Evolutionary conservation across 2,797 vertebrate species (phyloP), one percentile per base, ranked within the genome.

Genomic region (Orientallactaga sibirica): DNA sequence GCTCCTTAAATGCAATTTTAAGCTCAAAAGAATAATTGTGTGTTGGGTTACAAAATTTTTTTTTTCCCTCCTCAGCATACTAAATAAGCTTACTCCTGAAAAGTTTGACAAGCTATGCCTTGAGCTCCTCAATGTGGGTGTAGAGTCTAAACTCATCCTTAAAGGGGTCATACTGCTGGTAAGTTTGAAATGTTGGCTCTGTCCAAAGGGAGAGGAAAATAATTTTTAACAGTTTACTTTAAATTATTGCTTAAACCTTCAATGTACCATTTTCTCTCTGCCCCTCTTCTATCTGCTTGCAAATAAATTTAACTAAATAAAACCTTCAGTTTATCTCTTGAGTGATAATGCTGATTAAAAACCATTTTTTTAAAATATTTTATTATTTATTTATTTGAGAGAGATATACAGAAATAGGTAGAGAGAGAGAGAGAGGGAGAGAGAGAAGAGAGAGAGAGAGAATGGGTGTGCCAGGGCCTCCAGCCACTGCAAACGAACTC

Each of bases 21-120:
- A 68, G 33, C 19, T 88, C 4, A 16, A 24, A n/a, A 88, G 8
- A 67, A 9, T 55, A 73, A 24, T 48, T 80, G 4, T 70, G 4
- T 92, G 5, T 81, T 92, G 15, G 62, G 20, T 90, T 61, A 95
- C 27, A 87, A 4, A n/a, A 19, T 77, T 66, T 93, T 29, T 93
- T 96, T 96, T 14, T 75, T 27, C 33, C 55, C 3, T 67, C 1
- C 95, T 94, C 22, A 99, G 99, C 99, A 99, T 99, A 99, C 98
- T 99, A 99, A 99, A 99, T 99, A 99, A 99, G 99, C 99, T 99
- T 99, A 99, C 99, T 99, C 99, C 99, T 99, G 99, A 99, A 95
- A 99, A 99, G 99, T 99, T 99, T 98, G 99, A 99, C 99, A 99
- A 99, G 99, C 99, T 99, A 99, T 99, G 99, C 99, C 99, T 99